Conservation (phyloP, 2,113 vertebrate genomes). For the Coturnix japonica region DNA sequence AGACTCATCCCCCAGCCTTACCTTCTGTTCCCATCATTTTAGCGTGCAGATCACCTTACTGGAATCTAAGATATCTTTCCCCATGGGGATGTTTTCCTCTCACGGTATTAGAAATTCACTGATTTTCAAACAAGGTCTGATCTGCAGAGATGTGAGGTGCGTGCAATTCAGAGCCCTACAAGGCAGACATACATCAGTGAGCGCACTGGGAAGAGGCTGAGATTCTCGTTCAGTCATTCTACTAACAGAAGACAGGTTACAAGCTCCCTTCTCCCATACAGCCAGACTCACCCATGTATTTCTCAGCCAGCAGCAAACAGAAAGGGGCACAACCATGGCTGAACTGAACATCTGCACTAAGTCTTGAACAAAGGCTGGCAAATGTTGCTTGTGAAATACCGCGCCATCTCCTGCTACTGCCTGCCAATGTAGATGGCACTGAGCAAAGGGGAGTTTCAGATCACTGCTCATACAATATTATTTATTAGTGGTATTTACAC, state of each 20-base stretch:
- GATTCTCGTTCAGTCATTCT: background rate
- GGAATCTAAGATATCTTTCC: background rate
- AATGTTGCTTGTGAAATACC: constrained; percentile 15
- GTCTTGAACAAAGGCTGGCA: constrained; percentile 4
- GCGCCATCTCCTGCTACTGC: constrained; percentile 10
- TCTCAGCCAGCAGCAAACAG: background rate
- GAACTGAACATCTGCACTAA: background rate
- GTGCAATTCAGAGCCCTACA: accelerated
- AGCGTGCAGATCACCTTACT: background rate
- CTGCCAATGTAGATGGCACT: constrained; percentile 20
- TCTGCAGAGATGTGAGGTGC: accelerated
- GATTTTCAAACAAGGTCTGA: background rate
- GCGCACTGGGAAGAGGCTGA: background rate
- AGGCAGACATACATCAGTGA: background rate
- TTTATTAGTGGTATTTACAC: constrained; percentile 18
- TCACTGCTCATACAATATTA: background rate
- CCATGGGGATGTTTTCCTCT: background rate
- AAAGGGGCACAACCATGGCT: background rate
- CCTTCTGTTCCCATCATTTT: background rate
- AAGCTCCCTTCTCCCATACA: background rate
- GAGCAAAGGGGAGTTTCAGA: background rate
- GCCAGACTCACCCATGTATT: accelerated
- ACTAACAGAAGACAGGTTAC: too few relatives aligned
- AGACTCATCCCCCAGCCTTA: background rate
- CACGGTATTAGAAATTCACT: background rate